Evolutionary conservation across 1,140 invertebrate species (phyloP), one percentile per base, ranked within the genome.

Genomic region (Whitmania pigra): DNA sequence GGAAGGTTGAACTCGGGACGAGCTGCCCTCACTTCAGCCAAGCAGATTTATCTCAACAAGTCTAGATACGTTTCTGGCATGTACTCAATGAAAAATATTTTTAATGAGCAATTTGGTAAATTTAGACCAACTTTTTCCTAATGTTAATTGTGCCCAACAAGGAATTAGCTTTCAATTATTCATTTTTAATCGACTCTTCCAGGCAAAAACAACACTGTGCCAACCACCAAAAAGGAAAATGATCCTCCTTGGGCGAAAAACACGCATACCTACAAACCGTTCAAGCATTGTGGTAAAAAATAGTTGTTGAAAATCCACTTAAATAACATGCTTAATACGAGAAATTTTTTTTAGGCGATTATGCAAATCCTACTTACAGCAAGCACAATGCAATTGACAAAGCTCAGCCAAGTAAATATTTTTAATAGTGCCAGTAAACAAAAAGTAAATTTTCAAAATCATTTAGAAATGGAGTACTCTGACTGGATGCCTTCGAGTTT

Each of bases 21-120:
- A 20, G 79, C 81, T 25, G 76, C 78, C 74, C 77, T 82, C 73
- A 77, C 86, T 5, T 88, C 87, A 31, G 88, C 87, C 0, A 89
- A 89, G 76, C 87, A 89, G 75, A 87, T 89, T 77, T 90, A 90
- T 78, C 76, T 89, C 54, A 85, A 83, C 57, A 86, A 89, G 76
- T 85, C 88, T 67, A 82, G 89, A 79, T 90, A 90, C 77, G 83
- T 89, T 70, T 86, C 87, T 71, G 88, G 83, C 82, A 68, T 29
- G 27, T 31, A 13, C 11, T 68, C 36, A 13, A 68, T 31, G 31
- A 36, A 36, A 31, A 22, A 22, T 22, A 11, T 0, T 36, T 31
- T 68, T 40, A 43, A 9, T 29, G 1, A 15, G 9, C 67, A 36
- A 15, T 29, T 31, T 13, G 27, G n/a, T 68, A 22, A 43, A 13